Evolutionary conservation across 1,140 invertebrate species (phyloP), one percentile per base, ranked within the genome.

Genomic region (Paracyclopina nana): DNA sequence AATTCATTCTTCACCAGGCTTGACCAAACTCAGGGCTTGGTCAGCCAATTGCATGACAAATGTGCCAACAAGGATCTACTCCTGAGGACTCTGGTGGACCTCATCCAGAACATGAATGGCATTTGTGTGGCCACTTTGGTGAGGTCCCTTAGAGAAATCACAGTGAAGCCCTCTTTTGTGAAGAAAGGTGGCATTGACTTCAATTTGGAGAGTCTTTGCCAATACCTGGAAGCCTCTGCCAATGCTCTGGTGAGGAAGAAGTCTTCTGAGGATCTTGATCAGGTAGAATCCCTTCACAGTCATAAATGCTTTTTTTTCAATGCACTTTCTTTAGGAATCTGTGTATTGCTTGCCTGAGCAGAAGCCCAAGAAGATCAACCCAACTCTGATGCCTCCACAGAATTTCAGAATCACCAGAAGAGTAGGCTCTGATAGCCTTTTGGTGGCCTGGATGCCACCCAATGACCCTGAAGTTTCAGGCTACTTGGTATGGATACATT

Each of bases 111-210:
- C 5, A 24, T n/a, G 12, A 44, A 14, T 6, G 27, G 12, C 28
- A 28, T 27, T 24, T 16, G 45, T 24, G 16, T 28, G 9, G 14
- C 20, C 18, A 16, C 29, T 30, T 16, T 48, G 16, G 27, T 48
- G 2, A 48, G 27, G 5, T 27, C 16, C 22, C 45, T 48, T 12
- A 40, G 27, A 28, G 45, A 48, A 48, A 29, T 28, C n/a, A 48
- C 45, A 28, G 27, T 48, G 24, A 48, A 48, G 25, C 45, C 45
- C 16, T 48, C 45, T 16, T 48, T 28, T 20, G 34, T 38, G 34
- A 26, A 29, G 6, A n/a, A n/a, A n/a, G n/a, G n/a, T n/a, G 45
- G 45, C 5, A 26, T 30, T 3, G 45, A 48, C 28, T 48, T 48
- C 27, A 48, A 40, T 29, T 20, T 48, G 27, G 45, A 48, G 12